phyloP scores from a whole-genome alignment of 92 coral and sea anemone genomes.

The Micromussa lordhowensis region DNA sequence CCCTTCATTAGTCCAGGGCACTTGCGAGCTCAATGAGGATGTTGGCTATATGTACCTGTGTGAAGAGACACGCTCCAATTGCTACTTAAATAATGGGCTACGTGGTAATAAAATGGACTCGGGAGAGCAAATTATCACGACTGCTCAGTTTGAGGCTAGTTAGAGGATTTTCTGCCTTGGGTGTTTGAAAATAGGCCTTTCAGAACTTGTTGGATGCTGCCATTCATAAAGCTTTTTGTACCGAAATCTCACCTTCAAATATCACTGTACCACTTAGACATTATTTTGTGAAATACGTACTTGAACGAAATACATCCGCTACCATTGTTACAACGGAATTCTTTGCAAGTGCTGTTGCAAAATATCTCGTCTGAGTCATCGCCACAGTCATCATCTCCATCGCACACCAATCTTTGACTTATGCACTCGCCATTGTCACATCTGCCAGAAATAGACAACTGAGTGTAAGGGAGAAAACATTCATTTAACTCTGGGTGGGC shows the following conservation, averaged over 20 bases:
- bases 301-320: constrained; percentile 76
- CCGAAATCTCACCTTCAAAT: neutral
- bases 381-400: constrained; percentile 90
- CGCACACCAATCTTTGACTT: constrained; percentile 65
- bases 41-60: no score
- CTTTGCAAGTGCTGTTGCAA: constrained; percentile 57
- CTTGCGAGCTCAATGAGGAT: no score
- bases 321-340: constrained; percentile 70
- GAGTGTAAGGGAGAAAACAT: neutral
- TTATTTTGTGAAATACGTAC: constrained; percentile 40
- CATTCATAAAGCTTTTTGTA: neutral
- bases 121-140: no score
- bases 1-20: neutral
- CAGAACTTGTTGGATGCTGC: neutral
- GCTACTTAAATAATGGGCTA: no score
- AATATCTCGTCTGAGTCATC: constrained; percentile 84
- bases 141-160: no score
- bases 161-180: neutral
- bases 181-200: neutral
- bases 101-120: no score
- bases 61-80: no score
- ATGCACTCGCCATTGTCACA: constrained; percentile 83
- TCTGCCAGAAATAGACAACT: constrained; percentile 20
- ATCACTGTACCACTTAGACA: neutral
- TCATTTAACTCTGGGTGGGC: neutral